Percentiles rank a stretch among this genome's conserved stretches.
phyloP scores from a whole-genome alignment of 2,888 invertebrate genomes.

The Cerastoderma edule region DNA sequence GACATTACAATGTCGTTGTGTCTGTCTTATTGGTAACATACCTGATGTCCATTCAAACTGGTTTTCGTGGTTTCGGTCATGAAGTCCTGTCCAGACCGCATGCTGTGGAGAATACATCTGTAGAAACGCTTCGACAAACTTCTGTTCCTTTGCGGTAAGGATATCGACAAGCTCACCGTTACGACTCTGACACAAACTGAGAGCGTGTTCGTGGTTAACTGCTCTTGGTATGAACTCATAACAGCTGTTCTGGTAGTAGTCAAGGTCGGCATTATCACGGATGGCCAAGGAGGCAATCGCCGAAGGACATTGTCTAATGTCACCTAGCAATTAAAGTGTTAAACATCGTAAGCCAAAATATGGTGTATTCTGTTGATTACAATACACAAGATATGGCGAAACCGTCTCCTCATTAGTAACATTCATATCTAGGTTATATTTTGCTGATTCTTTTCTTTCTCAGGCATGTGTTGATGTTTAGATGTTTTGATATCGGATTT shows the following conservation, averaged over 20 bases:
- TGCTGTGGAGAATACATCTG: constrained; percentile 6
- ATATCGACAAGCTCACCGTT: constrained; percentile 29
- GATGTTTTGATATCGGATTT: no score
- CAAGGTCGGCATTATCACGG: constrained; percentile 2
- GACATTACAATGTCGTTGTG: constrained; percentile 17
- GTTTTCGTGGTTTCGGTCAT: constrained; percentile 18
- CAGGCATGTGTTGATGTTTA: no score
- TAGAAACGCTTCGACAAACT: constrained; percentile 19
- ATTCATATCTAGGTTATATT: not conserved
- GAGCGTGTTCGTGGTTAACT: not conserved
- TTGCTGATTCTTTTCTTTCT: no score
- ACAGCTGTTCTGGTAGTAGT: constrained; percentile 18
- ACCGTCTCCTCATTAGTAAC: not conserved
- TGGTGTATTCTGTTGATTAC: not conserved
- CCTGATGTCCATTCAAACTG: constrained; percentile 35
- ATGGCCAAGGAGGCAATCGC: not conserved
- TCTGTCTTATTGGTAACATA: not conserved
- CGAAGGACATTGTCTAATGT: constrained; percentile 1
- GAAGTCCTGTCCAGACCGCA: constrained; percentile 34
- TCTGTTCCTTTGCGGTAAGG: not conserved
- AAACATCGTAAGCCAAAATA: no score
- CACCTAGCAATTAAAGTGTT: no score
- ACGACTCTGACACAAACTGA: not conserved
- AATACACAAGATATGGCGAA: no score
- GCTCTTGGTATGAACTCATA: constrained; percentile 23